Base-by-base conservation (phyloP, 2,888 invertebrate genomes). In the Hypolimnas misippus region DNA sequence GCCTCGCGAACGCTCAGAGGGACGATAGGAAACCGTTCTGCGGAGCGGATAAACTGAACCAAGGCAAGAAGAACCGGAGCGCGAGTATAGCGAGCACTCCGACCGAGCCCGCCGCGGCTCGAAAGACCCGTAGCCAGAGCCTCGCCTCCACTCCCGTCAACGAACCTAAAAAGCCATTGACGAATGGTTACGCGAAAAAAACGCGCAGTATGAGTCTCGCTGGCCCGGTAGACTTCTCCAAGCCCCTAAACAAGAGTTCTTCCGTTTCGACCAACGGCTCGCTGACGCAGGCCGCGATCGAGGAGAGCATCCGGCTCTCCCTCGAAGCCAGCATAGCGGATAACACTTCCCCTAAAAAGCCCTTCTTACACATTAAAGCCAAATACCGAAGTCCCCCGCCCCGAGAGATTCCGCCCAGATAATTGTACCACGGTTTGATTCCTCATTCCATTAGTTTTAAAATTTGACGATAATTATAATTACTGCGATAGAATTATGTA, bases 381-480 rank as follows among this genome's bases (percentile, higher is more conserved):
- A 95, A 95, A 84, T 95, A 95, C 82, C 92, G 95, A 75, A 95
- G 95, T 85, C 93, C 94, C 60, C 94, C 95, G 67, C 94, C 94
- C 73, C 84, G 93, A 54, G 93, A 93, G 78, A 90, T 92, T 38
- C 94, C 95, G 53, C 93, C 94, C 62, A 92, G 92, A 92, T 92
- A 92, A 90, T 63, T 67, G 42, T 57, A 58, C 17, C 59, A 44
- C 57, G 57, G 56, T 21, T 14, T 42, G 44, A 7, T 31, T 60
- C 56, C 70, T 70, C 85, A 87, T 88, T 89, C 87, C 87, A 82
- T 68, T 87, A 84, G 75, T 70, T 74, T 79, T 82, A 72, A 68
- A 52, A 42, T 55, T 60, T 70, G 70, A 70, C 70, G 38, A 61
- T 68, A 42, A 55, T 58, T 49, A 59, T 35, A 58, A 40, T 58